Conservation (phyloP, 2,888 invertebrate species). For the Nudaria mundana region DNA sequence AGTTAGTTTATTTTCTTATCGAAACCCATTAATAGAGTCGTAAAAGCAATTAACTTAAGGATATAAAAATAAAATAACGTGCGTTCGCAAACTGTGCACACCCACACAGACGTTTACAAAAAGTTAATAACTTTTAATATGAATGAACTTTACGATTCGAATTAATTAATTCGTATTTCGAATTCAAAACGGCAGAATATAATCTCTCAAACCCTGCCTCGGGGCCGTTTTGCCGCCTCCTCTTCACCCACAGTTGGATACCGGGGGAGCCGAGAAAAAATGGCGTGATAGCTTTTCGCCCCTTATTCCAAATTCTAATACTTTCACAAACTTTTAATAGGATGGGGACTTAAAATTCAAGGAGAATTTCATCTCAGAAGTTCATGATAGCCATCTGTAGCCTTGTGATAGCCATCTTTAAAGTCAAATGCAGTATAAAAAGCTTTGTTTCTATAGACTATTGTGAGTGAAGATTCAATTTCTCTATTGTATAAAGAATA, state of each 20-base stretch:
- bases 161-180: constrained; percentile 59
- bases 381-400: constrained; percentile 43
- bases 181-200: constrained; percentile 61
- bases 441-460: constrained; percentile 10
- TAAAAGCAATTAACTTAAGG: constrained; percentile 37
- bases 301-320: constrained; percentile 79
- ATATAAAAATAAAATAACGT: constrained; percentile 32
- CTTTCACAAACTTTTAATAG: constrained; percentile 79
- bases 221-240: constrained; percentile 37
- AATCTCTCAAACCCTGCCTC: constrained; percentile 53
- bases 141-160: constrained; percentile 47
- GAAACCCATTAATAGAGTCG: constrained; percentile 36
- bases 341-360: constrained; percentile 77
- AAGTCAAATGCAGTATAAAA: constrained; percentile 8
- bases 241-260: constrained; percentile 38
- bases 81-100: constrained; percentile 24
- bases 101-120: constrained; percentile 37
- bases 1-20: constrained; percentile 26
- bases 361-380: constrained; percentile 66
- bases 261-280: constrained; percentile 58
- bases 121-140: constrained; percentile 49
- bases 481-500: too few species aligned
- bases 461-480: background rate
- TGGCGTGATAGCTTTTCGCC: constrained; percentile 74
- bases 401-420: constrained; percentile 15